Percentiles rank a stretch among this genome's conserved stretches.
These are phyloP conservation scores for Pangasius krempfi DNA, from an alignment of 2,797 vertebrate genomes.

Conservation along the genomic window DNA sequence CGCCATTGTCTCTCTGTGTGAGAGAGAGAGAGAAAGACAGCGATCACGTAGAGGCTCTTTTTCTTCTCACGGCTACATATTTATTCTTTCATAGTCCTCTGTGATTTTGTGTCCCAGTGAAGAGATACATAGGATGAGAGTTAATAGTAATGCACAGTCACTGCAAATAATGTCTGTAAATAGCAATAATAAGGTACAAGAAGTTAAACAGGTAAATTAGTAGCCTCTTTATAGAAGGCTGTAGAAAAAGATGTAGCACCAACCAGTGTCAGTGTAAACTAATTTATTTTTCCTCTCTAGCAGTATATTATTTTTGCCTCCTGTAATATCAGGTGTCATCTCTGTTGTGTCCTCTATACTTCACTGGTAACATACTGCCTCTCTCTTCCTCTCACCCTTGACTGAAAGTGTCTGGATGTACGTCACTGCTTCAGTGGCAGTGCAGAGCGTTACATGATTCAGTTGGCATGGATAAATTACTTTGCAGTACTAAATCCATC, in stretches of 20 bases:
- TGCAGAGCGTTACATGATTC: background rate
- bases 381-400: background rate
- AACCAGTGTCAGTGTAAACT: background rate
- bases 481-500: background rate
- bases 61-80: background rate
- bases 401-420: background rate
- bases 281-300: background rate
- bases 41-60: background rate
- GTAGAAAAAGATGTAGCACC: background rate
- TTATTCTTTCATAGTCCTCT: background rate
- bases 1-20: background rate
- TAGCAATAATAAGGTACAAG: background rate
- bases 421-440: constrained; percentile 5
- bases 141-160: background rate
- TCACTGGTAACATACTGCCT: background rate
- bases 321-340: background rate
- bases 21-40: background rate
- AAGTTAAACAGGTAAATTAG: background rate
- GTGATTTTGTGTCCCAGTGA: background rate
- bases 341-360: background rate
- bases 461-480: background rate
- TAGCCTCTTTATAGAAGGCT: no score
- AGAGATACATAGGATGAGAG: background rate
- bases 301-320: background rate
- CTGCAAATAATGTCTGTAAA: background rate